Evolutionary conservation across 2,797 vertebrate genomes (phyloP), one percentile per base, ranked within the genome.

Genomic region (Schizopygopsis malacanthus): DNA sequence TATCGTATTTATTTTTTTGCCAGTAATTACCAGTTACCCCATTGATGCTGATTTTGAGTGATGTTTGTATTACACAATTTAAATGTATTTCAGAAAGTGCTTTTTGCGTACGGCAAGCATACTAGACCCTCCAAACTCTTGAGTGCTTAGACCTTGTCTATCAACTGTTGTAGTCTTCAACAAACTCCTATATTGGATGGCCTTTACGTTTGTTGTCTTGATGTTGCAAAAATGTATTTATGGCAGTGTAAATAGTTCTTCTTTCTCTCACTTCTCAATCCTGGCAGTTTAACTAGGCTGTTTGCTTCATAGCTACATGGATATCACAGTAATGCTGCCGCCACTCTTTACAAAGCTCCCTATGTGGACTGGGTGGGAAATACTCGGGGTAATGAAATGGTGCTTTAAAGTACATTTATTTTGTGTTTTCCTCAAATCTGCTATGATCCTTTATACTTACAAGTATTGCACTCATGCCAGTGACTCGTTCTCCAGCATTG

Each of bases 341-440:
- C 47, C n/a, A 22, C 20, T 73, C 41, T 80, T 63, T 39, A 45
- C 33, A 47, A 37, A 20, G 28, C 39, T 63, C 33, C 89, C 82
- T 91, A 84, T 85, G 81, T 86, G 67, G 88, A 85, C 63, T 71
- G 84, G 77, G 56, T 85, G 84, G 84, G 69, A 79, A 72, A 63
- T 73, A 13, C 63, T 83, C 56, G 56, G 75, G 50, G 7, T 50
- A 20, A 61, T 39, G 5, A 41, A 4, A 41, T 16, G 0, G 9
- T 72, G 13, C 41, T 79, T 43, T 75, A 61, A 71, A 11, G 15
- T 47, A 16, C 41, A 11, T 18, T 71, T 25, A 37, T 79, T 63
- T 79, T n/a, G 56, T 79, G 56, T 45, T 81, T 81, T 28, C 16
- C 18, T 5, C 5, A 69, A 61, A 75, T 76, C n/a, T 43, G 78